Conservation (phyloP, 2,888 invertebrate species). For the Mylabris sibirica region DNA sequence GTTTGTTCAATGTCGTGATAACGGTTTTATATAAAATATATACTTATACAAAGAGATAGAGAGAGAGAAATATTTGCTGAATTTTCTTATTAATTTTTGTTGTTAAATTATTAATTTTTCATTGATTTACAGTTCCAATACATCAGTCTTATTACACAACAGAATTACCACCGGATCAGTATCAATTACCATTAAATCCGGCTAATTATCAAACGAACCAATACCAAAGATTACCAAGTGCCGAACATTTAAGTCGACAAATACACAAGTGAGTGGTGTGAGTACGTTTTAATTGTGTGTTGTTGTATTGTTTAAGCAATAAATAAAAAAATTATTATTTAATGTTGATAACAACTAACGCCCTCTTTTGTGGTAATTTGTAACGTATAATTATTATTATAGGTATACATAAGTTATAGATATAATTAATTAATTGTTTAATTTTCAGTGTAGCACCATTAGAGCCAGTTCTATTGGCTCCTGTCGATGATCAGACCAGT, state of each 20-base stretch:
- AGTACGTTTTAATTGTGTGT: conserved; percentile 15
- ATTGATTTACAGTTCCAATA: background rate
- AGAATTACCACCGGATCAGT: conserved; percentile 39
- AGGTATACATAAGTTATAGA: too few relatives aligned
- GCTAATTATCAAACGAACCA: conserved; percentile 22
- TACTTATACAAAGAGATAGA: too few relatives aligned
- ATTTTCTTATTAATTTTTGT: conserved; percentile 4
- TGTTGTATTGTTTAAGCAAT: background rate
- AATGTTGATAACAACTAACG: background rate
- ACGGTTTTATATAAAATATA: conserved; percentile 12
- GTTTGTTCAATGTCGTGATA: conserved; percentile 2
- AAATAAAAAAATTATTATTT: background rate
- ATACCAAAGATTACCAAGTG: conserved; percentile 33
- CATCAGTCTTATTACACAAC: conserved; percentile 31
- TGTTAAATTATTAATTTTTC: background rate
- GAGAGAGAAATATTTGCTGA: conserved; percentile 1
- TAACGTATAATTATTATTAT: too few relatives aligned
- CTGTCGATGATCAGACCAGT: conserved; percentile 55
- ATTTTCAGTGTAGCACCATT: conserved; percentile 67
- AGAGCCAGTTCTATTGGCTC: conserved; percentile 62
- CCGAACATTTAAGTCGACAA: conserved; percentile 32
- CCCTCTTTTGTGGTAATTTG: background rate
- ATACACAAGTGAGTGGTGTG: conserved; percentile 35
- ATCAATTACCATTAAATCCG: conserved; percentile 41
- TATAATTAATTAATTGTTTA: conserved; percentile 26